phyloP scores from a whole-genome alignment of 2,113 vertebrate genomes.

The Hydrochoerus hydrochaeris region DNA sequence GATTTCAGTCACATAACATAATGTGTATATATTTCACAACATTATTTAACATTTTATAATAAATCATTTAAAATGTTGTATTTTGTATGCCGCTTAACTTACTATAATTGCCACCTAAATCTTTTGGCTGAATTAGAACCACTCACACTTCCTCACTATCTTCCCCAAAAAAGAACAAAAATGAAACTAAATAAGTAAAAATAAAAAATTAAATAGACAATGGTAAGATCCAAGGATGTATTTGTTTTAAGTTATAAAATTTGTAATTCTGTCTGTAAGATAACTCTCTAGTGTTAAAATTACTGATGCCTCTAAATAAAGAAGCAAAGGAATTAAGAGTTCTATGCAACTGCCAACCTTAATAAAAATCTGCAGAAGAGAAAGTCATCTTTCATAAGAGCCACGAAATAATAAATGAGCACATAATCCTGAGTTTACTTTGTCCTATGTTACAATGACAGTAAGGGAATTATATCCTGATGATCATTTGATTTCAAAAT shows the following conservation, averaged over 20 bases:
- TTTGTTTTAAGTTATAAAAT: conserved; percentile 39
- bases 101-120: conserved; percentile 23
- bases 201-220: not conserved
- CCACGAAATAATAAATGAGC: conserved; percentile 39
- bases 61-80: not conserved
- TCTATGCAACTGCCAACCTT: not conserved
- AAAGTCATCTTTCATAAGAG: conserved; percentile 63
- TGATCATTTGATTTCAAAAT: conserved; percentile 43
- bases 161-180: not conserved
- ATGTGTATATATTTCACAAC: conserved; percentile 7
- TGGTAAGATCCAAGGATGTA: conserved; percentile 33
- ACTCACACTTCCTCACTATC: not conserved
- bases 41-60: conserved; percentile 11
- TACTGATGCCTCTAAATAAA: conserved; percentile 56
- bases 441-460: conserved; percentile 32
- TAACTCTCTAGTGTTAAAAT: conserved; percentile 69
- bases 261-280: conserved; percentile 20
- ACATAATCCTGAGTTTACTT: conserved; percentile 44
- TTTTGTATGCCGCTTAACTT: conserved; percentile 16
- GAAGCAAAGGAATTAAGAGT: conserved; percentile 64
- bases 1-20: conserved; percentile 53
- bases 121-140: conserved; percentile 33
- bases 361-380: conserved; percentile 63
- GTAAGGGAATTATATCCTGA: not conserved
- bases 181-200: not conserved